A percentile compares a stretch with the other conserved stretches of the same genome.
phyloP scores from a whole-genome alignment of 1,140 invertebrate genomes.

The Nasonia vitripennis region DNA sequence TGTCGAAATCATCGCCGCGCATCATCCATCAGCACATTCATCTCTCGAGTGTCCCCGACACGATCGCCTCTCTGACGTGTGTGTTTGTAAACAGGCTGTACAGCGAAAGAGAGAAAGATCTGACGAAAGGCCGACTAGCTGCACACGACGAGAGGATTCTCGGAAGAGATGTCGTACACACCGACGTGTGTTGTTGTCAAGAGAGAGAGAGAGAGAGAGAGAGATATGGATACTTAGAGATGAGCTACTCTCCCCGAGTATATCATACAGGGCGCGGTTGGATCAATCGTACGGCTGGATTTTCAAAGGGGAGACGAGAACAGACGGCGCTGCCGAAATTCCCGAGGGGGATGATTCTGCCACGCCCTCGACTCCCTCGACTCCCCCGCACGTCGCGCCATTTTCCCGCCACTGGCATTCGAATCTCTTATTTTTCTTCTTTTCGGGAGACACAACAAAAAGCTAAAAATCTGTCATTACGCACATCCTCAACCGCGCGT shows the following conservation, averaged over 20 bases:
- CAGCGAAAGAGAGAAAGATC: neutral
- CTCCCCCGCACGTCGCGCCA: too few relatives aligned
- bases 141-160: conserved; percentile 11
- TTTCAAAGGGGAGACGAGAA: neutral
- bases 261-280: neutral
- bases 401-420: too few relatives aligned
- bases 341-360: neutral
- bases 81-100: conserved; percentile 43
- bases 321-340: neutral
- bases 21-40: neutral
- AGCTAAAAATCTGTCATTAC: neutral
- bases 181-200: neutral
- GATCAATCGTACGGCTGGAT: neutral
- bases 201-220: too few relatives aligned
- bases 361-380: neutral
- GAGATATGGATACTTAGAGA: neutral
- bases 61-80: neutral
- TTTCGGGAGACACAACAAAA: neutral
- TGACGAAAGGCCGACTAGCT: neutral
- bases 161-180: conserved; percentile 27
- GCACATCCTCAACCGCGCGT: neutral
- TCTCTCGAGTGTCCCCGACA: conserved; percentile 1
- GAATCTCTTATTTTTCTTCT: neutral
- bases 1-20: neutral
- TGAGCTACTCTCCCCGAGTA: neutral